Conservation (phyloP, 2,888 invertebrate genomes). For the Micropterix aruncella region DNA sequence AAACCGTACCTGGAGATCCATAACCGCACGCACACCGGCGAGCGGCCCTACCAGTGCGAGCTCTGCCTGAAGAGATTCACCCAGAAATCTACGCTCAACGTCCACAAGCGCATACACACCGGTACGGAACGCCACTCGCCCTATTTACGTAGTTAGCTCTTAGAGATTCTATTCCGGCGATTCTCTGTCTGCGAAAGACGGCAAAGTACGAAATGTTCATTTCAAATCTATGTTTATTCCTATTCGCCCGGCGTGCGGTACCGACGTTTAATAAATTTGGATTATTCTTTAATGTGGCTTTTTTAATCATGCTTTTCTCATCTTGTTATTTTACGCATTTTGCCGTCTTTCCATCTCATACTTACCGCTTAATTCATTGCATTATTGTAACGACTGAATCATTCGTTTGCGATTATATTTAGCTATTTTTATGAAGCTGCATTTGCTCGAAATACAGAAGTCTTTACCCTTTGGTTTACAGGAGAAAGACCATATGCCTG, state of each 20-base stretch:
- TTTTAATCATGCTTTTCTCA: constrained; percentile 2
- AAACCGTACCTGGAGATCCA: constrained; percentile 49
- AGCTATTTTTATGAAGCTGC: too few relatives aligned
- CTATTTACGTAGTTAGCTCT: neutral
- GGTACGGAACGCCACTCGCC: constrained; percentile 21
- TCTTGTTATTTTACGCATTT: constrained; percentile 23
- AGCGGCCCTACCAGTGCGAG: constrained; percentile 41
- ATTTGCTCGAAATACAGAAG: too few relatives aligned
- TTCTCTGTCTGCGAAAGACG: constrained; percentile 11
- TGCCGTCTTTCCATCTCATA: constrained; percentile 34
- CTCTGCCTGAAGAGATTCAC: constrained; percentile 44
- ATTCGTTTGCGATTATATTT: constrained; percentile 1
- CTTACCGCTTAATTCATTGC: neutral
- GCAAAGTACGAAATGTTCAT: constrained; percentile 3
- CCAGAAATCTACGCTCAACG: constrained; percentile 44
- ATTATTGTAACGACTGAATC: neutral
- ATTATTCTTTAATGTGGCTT: constrained; percentile 5
- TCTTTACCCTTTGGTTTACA: too few relatives aligned
- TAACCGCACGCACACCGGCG: constrained; percentile 44
- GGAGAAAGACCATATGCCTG: constrained; percentile 68
- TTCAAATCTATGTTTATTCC: too few relatives aligned
- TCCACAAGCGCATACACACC: constrained; percentile 43
- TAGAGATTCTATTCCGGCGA: neutral
- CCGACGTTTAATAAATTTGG: constrained; percentile 20
- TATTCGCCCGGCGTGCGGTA: too few relatives aligned